Evolutionary conservation across 2,113 vertebrate species (phyloP).

Genomic region (Dryoscopus gambensis): DNA sequence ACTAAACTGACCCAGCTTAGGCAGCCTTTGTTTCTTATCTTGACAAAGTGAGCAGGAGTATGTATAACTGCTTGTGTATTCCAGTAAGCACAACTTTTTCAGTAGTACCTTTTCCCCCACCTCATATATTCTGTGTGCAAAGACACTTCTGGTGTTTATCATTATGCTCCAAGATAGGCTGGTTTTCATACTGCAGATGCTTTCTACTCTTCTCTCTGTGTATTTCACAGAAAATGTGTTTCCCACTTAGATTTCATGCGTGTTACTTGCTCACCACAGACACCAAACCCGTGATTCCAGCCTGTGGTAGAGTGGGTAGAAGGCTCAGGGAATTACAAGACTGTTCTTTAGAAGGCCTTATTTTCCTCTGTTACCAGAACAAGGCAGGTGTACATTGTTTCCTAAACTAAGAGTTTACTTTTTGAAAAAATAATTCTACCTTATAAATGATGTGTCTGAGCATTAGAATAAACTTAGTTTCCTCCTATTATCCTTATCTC

Average conservation of each 20-base stretch:
- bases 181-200: background rate
- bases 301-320: background rate
- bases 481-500: background rate
- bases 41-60: background rate
- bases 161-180: background rate
- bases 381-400: background rate
- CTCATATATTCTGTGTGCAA: background rate
- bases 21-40: background rate
- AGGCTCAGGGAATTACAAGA: background rate
- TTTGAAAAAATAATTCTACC: background rate
- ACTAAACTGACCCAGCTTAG: background rate
- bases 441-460: background rate
- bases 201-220: background rate
- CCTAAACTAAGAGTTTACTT: background rate
- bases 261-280: background rate
- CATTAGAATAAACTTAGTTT: background rate
- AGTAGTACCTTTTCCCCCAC: background rate
- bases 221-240: background rate
- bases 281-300: background rate
- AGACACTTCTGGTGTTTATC: background rate
- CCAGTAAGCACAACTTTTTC: background rate
- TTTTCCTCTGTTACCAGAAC: background rate
- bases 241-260: background rate
- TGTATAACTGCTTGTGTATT: background rate
- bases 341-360: background rate